Base-by-base conservation (phyloP, 2,888 invertebrate species). In the Miltochrista miniata region DNA sequence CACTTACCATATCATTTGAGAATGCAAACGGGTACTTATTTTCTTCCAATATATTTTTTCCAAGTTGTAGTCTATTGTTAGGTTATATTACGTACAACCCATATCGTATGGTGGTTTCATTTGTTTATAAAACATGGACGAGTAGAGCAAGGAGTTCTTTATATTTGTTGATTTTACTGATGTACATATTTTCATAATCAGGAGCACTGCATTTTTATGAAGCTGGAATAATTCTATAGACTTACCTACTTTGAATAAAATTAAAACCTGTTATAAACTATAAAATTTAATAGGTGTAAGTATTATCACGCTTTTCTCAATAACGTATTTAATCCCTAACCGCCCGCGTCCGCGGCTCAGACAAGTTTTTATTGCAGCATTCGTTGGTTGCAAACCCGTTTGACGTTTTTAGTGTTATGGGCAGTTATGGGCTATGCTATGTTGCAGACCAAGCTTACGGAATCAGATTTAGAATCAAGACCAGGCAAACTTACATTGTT, bases 351-450 rank as follows among this genome's bases (percentile, higher is more conserved):
- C 66, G 68, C 71, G 76, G 81, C 81, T 75, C 78, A 74, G 79
- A 74, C 84, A 79, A 86, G 83, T 85, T 86, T 85, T 86, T 86
- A 83, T 80, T 77, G 80, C 77, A 72, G 83, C 76, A 80, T 81
- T 81, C 83, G 81, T 79, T 78, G 72, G 79, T 77, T 79, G 78
- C 80, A 85, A 86, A 86, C 86, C 74, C 76, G 86, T 86, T 86
- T 83, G 80, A 76, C 81, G 77, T 78, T 85, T 81, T 79, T 80
- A 82, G 83, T 81, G 78, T 83, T 64, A 66, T 61, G 55, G 53
- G 55, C 51, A 24, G 18, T 24, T 24, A 24, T 24, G 18, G 18
- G 18, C 18, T 68, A 79, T 80, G 79, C 76, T 81, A 79, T 76
- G n/a, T n/a, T n/a, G 78, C 72, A 80, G 77, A 79, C 70, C 66